Percentiles rank a stretch among this genome's conserved stretches.
Evolutionary conservation across 2,888 invertebrate genomes (phyloP).

Genomic region (Tinea semifulvella): DNA sequence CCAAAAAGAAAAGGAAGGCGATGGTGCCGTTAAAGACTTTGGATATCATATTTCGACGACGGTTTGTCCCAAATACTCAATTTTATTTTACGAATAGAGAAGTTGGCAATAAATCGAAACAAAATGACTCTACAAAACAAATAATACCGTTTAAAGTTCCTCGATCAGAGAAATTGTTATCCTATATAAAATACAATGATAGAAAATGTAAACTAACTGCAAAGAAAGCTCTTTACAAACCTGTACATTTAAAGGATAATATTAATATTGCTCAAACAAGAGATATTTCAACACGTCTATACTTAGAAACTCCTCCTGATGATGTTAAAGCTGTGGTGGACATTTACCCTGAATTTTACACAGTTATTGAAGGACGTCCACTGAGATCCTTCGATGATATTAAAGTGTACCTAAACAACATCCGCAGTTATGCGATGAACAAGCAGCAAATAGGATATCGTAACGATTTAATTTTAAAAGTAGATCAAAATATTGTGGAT

Average conservation of each 20-base stretch:
- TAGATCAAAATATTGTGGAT: conserved; percentile 39
- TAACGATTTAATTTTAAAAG: conserved; percentile 46
- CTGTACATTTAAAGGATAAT: conserved; percentile 49
- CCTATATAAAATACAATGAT: conserved; percentile 56
- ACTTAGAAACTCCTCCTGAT: conserved; percentile 62
- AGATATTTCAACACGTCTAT: conserved; percentile 66
- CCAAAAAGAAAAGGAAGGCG: conserved; percentile 44
- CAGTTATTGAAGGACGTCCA: conserved; percentile 68
- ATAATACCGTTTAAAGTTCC: conserved; percentile 43
- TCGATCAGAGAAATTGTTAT: conserved; percentile 49
- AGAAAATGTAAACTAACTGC: conserved; percentile 40
- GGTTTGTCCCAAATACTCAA: conserved; percentile 53
- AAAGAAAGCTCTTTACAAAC: conserved; percentile 34
- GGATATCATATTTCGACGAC: conserved; percentile 54
- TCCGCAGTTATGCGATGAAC: conserved; percentile 55
- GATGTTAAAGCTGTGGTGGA: conserved; percentile 69
- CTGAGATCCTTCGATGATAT: conserved; percentile 66
- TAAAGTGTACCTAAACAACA: conserved; percentile 64
- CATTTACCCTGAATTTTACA: conserved; percentile 72
- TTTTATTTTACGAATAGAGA: conserved; percentile 53
- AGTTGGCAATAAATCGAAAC: no score
- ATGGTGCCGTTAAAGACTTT: conserved; percentile 52
- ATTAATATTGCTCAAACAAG: conserved; percentile 47
- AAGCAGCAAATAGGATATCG: conserved; percentile 59
- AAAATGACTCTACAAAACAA: conserved; percentile 19